Evolutionary conservation across 1,140 invertebrate species (phyloP), one percentile per base, ranked within the genome.

Genomic region (Drosophila arizonae): DNA sequence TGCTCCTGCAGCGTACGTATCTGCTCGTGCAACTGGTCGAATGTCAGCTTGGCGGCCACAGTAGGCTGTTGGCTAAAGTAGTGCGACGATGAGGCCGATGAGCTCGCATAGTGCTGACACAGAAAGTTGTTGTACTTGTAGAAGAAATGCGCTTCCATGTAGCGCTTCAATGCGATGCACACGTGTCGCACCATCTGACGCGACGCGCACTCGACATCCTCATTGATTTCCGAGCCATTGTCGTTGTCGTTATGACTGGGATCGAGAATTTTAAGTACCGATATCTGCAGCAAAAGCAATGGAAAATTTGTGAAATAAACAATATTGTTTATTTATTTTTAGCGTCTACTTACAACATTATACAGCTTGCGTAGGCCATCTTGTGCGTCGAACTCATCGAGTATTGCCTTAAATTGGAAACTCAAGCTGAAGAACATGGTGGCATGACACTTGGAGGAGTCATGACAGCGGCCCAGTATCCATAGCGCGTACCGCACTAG

Each of bases 401-500:
- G 92, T 77, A 98, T 97, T 0, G 97, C 94, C 79, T 96, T 94
- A 92, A 98, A 99, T 61, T 97, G 96, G 92, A 99, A 99, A 6
- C 97, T 96, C 60, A 98, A 93, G 0, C 96, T 96, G 91, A 99
- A 99, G 92, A 99, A 99, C 97, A 99, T 99, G 10, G 97, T 97
- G 1, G 98, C 97, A 92, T 99, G 97, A 89, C 97, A 98, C 70
- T 97, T 93, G 39, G 98, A 98, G 0, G 97, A 99, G 92, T 98
- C 97, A 90, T 99, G 98, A 21, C 97, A 98, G 84, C 97, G 97
- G 89, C 99, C 98, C 30, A 99, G 91, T 26, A 99, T 92, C 98
- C 98, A 99, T 1, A 99, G 92, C 0, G 96, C 95, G 92, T 99
- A 96, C 93, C 94, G 95, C 13, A 98, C 96, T 26, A 98, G 92